Evolutionary conservation across 2,797 vertebrate species (phyloP).

Genomic region (Trachops cirrhosus): DNA sequence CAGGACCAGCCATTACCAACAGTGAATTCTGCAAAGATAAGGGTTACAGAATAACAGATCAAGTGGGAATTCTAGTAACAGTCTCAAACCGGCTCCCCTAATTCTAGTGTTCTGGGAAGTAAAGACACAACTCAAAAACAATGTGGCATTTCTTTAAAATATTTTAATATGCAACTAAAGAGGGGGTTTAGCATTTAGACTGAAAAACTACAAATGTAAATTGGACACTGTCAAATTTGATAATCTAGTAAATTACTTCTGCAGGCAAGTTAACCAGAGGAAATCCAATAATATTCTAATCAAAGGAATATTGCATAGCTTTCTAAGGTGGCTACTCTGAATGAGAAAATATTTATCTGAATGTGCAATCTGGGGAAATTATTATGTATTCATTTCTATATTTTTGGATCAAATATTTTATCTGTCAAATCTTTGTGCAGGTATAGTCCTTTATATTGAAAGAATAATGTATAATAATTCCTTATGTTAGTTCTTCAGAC

Average conservation of each 20-base stretch:
- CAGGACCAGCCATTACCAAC: background rate
- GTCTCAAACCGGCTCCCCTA: background rate
- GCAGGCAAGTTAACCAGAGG: background rate
- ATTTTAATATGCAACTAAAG: background rate
- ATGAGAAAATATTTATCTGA: constrained; percentile 7
- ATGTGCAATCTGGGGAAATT: background rate
- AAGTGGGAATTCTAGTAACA: constrained; percentile 7
- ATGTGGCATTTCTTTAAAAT: background rate
- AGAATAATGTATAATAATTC: background rate
- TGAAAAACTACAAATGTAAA: background rate
- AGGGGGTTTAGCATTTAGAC: background rate
- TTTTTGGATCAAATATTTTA: background rate
- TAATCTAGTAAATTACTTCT: constrained; percentile 27
- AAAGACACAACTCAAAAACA: background rate
- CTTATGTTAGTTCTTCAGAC: background rate
- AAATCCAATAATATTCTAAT: background rate
- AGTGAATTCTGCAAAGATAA: background rate
- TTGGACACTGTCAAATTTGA: background rate
- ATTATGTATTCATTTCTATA: background rate
- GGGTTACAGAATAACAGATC: background rate
- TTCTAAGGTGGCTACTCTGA: background rate
- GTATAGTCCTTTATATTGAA: background rate
- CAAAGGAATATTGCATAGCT: background rate
- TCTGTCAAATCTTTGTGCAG: constrained; percentile 13
- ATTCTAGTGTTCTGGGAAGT: background rate